Percentiles rank a stretch among this genome's conserved stretches.
These are phyloP conservation scores for Anguilla megastoma DNA, from an alignment of 2,797 vertebrate genomes.

Conservation along the genomic window DNA sequence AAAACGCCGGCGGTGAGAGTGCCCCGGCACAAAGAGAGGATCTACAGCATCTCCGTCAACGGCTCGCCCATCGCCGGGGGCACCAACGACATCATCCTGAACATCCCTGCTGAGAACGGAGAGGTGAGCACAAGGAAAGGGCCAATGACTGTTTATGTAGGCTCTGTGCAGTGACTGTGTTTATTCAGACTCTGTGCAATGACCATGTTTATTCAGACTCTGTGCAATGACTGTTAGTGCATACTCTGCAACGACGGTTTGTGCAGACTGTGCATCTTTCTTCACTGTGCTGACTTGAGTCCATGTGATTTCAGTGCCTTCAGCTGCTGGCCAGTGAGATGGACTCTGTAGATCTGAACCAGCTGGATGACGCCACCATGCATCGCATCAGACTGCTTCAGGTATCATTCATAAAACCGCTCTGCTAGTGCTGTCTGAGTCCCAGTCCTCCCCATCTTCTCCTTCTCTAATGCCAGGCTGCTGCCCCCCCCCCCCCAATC, in stretches of 20 bases:
- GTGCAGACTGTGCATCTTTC: not conserved
- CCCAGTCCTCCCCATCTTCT: not conserved
- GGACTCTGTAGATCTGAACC: conserved; percentile 69
- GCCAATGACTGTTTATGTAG: not conserved
- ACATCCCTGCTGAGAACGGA: conserved; percentile 74
- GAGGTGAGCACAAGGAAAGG: conserved; percentile 58
- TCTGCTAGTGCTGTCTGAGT: not conserved
- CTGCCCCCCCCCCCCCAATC: not conserved
- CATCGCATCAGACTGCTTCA: conserved; percentile 68
- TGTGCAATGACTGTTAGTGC: too few species aligned
- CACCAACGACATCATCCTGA: conserved; percentile 68
- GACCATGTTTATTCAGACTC: too few species aligned
- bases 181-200: not conserved
- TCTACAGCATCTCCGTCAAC: conserved; percentile 78
- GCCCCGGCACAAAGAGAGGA: conserved; percentile 74
- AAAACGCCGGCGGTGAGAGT: conserved; percentile 71
- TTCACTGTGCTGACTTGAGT: not conserved
- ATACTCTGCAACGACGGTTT: too few species aligned
- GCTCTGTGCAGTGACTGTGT: not conserved
- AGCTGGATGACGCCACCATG: conserved; percentile 66
- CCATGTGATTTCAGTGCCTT: conserved; percentile 61
- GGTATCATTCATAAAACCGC: conserved; percentile 52
- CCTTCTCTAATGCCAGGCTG: not conserved
- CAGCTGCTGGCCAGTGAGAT: conserved; percentile 78
- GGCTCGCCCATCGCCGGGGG: conserved; percentile 71